A percentile compares a stretch with the other conserved stretches of the same genome.
Conservation (phyloP, 2,888 invertebrate species). For the Chironomus riparius region DNA sequence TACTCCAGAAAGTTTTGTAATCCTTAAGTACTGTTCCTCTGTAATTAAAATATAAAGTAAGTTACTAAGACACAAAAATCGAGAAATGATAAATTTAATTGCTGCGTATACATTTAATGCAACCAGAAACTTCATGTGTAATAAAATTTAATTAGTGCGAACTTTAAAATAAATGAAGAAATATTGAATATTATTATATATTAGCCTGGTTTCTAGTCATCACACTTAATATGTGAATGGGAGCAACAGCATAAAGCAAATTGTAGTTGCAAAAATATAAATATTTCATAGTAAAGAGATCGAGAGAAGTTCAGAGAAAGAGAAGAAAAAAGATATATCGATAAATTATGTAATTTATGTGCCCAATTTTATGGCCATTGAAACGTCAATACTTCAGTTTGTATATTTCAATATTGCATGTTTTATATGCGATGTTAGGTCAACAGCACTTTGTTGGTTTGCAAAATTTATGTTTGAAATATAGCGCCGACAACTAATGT, state of each 20-base stretch:
- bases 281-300: no score
- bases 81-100: neutral
- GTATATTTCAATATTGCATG: neutral
- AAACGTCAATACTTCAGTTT: neutral
- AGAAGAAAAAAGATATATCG: neutral
- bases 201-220: no score
- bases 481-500: no score
- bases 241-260: no score
- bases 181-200: no score
- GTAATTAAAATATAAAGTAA: conserved; percentile 37
- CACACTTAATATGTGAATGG: no score
- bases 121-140: no score
- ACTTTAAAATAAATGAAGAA: neutral
- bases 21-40: conserved; percentile 68
- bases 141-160: neutral
- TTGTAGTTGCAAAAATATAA: no score
- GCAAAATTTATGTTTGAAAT: no score
- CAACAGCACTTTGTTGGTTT: neutral
- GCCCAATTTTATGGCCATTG: neutral
- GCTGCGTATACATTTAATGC: neutral
- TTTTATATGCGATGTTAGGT: neutral
- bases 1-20: conserved; percentile 67
- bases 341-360: neutral
- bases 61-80: no score
- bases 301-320: no score